Conservation (phyloP, 2,113 vertebrate species). For the mouse (Mus musculus) region GRCm39 chr8:124414001-124414500, state of each 20-base stretch:
- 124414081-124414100: background rate
- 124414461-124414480: background rate
- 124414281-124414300: background rate
- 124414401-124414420: background rate
- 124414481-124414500: background rate
- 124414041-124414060: background rate
- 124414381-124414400: fast-evolving
- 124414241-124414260: background rate
- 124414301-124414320: background rate
- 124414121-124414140: background rate
- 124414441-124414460: no score
- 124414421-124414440: background rate
- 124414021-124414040: background rate
- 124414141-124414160: background rate
- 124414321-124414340: background rate
- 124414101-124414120: fast-evolving
- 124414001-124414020: no score
- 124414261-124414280: background rate
- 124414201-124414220: background rate
- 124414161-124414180: background rate
- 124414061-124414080: background rate
- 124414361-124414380: background rate
- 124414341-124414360: background rate
- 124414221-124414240: background rate
- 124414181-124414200: background rate